Percentiles rank a stretch among this genome's conserved stretches.
Conservation (phyloP, 2,113 vertebrate genomes). For the Theropithecus gelada region DNA sequence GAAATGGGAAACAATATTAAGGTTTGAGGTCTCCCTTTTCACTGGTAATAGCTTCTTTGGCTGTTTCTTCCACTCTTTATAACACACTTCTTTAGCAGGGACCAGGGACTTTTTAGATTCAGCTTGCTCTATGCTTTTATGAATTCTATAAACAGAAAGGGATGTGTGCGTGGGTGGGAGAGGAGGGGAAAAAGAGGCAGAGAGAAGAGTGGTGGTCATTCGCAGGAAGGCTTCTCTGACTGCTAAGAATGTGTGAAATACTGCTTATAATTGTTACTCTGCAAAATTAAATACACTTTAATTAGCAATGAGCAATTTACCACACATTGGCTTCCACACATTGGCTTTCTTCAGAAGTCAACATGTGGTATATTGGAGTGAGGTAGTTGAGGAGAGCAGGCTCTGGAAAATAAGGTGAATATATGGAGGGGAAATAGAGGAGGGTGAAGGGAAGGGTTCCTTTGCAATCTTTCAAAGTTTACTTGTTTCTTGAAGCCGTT, state of each 20-base stretch:
- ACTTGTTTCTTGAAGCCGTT: neutral
- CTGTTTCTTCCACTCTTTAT: neutral
- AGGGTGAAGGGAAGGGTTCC: neutral
- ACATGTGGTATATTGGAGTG: neutral
- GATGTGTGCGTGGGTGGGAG: too few relatives aligned
- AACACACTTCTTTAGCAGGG: neutral
- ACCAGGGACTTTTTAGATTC: neutral
- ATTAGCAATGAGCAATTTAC: too few relatives aligned
- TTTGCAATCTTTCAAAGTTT: neutral
- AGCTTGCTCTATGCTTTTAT: neutral
- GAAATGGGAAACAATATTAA: neutral
- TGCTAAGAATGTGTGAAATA: too few relatives aligned
- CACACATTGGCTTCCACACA: too few relatives aligned
- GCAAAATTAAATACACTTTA: too few relatives aligned
- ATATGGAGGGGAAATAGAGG: neutral
- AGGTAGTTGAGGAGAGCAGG: neutral
- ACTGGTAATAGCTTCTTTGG: neutral
- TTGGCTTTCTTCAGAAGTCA: neutral
- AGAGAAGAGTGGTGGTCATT: neutral
- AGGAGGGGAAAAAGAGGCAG: too few relatives aligned
- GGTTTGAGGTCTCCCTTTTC: neutral
- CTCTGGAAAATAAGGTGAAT: neutral
- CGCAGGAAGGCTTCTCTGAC: too few relatives aligned
- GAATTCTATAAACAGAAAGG: neutral
- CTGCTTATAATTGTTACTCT: too few relatives aligned